Evolutionary conservation across 1,140 invertebrate species (phyloP).

Genomic region (Caenorhabditis brenneri): DNA sequence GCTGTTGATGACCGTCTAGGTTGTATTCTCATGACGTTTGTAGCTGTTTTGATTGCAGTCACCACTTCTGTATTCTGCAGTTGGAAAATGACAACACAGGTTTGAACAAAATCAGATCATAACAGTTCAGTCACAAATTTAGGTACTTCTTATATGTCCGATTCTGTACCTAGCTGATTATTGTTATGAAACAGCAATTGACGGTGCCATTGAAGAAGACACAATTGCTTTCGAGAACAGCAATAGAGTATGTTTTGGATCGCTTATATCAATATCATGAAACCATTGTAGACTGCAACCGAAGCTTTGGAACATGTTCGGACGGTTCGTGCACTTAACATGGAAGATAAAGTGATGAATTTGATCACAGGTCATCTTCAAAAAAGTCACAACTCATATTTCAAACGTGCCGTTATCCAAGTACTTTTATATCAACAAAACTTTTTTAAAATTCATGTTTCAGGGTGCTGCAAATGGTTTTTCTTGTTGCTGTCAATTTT

Average conservation of each 20-base stretch:
- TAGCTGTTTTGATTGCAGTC: constrained; percentile 70
- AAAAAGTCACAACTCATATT: constrained; percentile 48
- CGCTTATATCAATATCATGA: neutral
- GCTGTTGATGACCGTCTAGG: constrained; percentile 72
- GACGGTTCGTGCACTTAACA: constrained; percentile 53
- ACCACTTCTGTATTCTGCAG: constrained; percentile 68
- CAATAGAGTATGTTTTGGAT: constrained; percentile 60
- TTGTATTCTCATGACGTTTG: constrained; percentile 69
- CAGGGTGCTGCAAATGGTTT: neutral
- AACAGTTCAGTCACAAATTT: neutral
- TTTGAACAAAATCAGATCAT: constrained; percentile 25
- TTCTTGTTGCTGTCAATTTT: neutral
- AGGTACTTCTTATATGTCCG: constrained; percentile 63
- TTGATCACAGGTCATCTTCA: constrained; percentile 46
- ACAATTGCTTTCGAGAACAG: constrained; percentile 72
- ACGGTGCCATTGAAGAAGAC: constrained; percentile 60
- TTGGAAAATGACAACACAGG: constrained; percentile 70
- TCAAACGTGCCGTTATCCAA: constrained; percentile 54
- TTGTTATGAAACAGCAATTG: constrained; percentile 11
- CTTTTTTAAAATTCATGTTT: neutral
- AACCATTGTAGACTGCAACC: constrained; percentile 60
- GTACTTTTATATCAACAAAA: neutral
- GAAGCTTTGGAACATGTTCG: constrained; percentile 54
- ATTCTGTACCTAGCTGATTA: constrained; percentile 69
- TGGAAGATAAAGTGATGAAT: constrained; percentile 30